A percentile compares a stretch with the other conserved stretches of the same genome.
Conservation (phyloP, 2,797 vertebrate genomes). For the Propithecus perrieri region DNA sequence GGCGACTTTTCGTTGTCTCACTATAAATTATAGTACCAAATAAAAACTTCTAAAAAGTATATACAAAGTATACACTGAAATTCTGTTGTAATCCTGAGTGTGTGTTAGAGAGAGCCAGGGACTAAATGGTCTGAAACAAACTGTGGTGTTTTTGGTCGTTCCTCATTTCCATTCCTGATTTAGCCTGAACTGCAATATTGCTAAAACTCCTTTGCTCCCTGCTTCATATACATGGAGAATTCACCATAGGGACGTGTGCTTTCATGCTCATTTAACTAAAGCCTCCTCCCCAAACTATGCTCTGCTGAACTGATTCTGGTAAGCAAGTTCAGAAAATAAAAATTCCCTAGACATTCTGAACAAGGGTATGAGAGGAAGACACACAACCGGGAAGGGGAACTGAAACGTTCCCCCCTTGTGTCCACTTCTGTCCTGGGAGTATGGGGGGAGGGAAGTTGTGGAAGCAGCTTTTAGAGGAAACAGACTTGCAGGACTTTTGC, state of each 20-base stretch:
- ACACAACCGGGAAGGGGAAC: slow-evolving; percentile 10
- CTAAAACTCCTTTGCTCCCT: not conserved
- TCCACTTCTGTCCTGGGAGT: slow-evolving; percentile 16
- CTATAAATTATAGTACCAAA: not conserved
- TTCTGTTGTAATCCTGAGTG: not conserved
- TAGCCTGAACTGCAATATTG: not conserved
- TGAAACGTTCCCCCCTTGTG: slow-evolving; percentile 42
- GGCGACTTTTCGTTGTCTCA: not conserved
- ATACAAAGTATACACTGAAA: not conserved
- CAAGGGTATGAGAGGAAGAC: slow-evolving; percentile 22
- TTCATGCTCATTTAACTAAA: slow-evolving; percentile 77
- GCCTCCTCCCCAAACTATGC: slow-evolving; percentile 76
- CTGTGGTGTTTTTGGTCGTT: not conserved
- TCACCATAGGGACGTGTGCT: slow-evolving; percentile 68
- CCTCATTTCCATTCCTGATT: not conserved
- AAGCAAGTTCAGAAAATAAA: slow-evolving; percentile 81
- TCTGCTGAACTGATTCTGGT: slow-evolving; percentile 82
- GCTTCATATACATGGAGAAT: not conserved
- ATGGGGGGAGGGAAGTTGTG: not conserved
- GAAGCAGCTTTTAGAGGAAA: slow-evolving; percentile 54
- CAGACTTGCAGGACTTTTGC: slow-evolving; percentile 13
- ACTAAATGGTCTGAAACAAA: not conserved
- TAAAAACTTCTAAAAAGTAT: not conserved
- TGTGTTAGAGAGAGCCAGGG: not conserved
- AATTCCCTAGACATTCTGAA: slow-evolving; percentile 68